Base-by-base conservation (phyloP, 1,140 invertebrate genomes). In the Macrotrachela quadricornifera region DNA sequence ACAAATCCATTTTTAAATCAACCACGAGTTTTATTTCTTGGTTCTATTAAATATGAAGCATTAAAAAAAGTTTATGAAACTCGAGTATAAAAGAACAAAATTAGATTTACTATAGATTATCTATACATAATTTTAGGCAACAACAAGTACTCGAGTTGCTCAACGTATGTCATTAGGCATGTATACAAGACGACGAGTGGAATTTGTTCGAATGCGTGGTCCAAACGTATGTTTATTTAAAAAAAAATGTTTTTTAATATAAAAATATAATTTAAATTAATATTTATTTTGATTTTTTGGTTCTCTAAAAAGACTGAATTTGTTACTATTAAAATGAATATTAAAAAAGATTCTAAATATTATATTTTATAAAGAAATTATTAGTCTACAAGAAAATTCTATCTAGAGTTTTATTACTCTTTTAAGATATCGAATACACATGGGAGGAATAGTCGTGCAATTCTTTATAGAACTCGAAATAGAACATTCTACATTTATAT, bases 191-290 rank as follows among this genome's bases (percentile, higher is more conserved):
- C 82, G 86, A 60, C 77, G 90, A 59, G 83, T 90, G 60, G 91
- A 96, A 73, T 97, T 94, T 73, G 86, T 96, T 36, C 77, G 86
- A 51, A 91, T 97, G 85, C 85, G 90, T 70, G 91, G 91, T 50
- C 90, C 91, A 13, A 79, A 44, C 14, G 51, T 52, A 46, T 6
- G 12, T 42, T 10, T 42, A 42, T 42, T 42, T 6, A 13, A 1
- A 4, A 14, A 14, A 14, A 10, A n/a, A 14, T 3, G 14, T 0
- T n/a, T 13, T 38, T 17, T 1, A 15, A 6, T 50, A 12, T 41
- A 17, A 41, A 41, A 50, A 6, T 50, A n/a, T n/a, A n/a, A n/a
- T n/a, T n/a, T n/a, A n/a, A n/a, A n/a, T n/a, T n/a, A n/a, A n/a
- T n/a, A n/a, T n/a, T n/a, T n/a, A n/a, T n/a, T n/a, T n/a, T n/a